Evolutionary conservation across 2,797 vertebrate genomes (phyloP), one percentile per base, ranked within the genome.

Genomic region (Lemur catta): DNA sequence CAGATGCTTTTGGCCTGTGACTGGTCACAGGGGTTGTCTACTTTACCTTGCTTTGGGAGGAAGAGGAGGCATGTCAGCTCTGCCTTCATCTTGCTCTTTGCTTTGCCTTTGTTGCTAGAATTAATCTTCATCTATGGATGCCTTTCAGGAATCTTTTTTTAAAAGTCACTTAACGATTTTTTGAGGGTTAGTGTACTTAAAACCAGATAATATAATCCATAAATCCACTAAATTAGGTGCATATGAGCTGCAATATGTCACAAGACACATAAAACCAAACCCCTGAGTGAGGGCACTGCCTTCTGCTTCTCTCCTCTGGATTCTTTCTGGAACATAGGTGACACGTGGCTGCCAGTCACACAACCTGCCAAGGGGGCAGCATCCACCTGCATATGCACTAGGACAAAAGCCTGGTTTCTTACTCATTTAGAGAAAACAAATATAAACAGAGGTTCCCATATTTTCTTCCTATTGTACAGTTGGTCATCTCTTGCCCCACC

Each of bases 171-270:
- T 48, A 78, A 6, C 22, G 50, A 81, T 81, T 91, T 94, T 89
- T 82, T 71, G 63, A 87, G 35, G 28, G 20, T 67, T 59, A 61
- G 7, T 35, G 0, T 95, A 81, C 59, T 84, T 91, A 92, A 82
- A 96, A 90, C 43, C 52, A 89, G 82, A 80, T 55, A 61, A 89
- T 46, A 61, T 30, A 76, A 65, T 50, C 69, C 38, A 65, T 71
- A 95, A 94, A 75, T 90, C 48, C 52, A 91, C 78, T 72, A 71
- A 82, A 74, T 50, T 94, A 46, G 74, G 61, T 13, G 84, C 85
- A 71, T 50, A 8, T 72, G 75, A 90, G 69, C 30, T 69, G 28
- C 14, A 79, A 20, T 71, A 33, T 30, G 14, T 41, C n/a, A 46
- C 2, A 79, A 59, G 52, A 93, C 43, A 55, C 48, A 95, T 75